Conservation (phyloP, 2,888 invertebrate genomes). For the Apamea anceps region DNA sequence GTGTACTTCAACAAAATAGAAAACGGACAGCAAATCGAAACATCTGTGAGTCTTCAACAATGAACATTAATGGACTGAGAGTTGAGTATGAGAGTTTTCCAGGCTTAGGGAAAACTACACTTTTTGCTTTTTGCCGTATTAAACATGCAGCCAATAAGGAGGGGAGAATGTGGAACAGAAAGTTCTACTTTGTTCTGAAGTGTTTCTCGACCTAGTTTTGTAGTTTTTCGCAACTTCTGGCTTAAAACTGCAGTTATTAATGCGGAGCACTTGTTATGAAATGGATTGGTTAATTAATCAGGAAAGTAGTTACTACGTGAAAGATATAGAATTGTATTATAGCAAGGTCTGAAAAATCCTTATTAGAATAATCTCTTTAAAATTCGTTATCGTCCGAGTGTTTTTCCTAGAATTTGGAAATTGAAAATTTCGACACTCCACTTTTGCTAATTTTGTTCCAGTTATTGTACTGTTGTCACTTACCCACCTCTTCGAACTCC, state of each 20-base stretch:
- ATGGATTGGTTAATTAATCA: neutral
- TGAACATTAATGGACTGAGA: neutral
- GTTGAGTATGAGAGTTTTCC: neutral
- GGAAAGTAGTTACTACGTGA: neutral
- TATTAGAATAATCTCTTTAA: neutral
- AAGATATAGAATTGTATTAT: neutral
- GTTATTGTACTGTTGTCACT: neutral
- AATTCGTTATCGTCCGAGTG: neutral
- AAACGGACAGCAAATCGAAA: too few relatives aligned
- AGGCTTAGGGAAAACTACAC: neutral
- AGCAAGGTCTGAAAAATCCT: neutral
- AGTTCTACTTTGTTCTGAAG: constrained; percentile 24
- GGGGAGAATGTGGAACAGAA: constrained; percentile 10
- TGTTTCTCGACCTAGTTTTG: constrained; percentile 18
- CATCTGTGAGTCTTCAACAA: neutral
- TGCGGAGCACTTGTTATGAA: constrained; percentile 9
- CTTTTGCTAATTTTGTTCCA: neutral
- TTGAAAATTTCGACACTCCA: neutral
- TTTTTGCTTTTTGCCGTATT: neutral
- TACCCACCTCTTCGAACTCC: neutral
- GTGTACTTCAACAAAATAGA: too few relatives aligned
- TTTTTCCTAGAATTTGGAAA: neutral
- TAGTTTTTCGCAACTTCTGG: constrained; percentile 13
- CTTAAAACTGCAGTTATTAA: constrained; percentile 17
- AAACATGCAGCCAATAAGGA: neutral